A percentile compares a stretch with the other conserved stretches of the same genome.
phyloP scores from a whole-genome alignment of 2,113 vertebrate genomes.

The Eretmodus cyanostictus region DNA sequence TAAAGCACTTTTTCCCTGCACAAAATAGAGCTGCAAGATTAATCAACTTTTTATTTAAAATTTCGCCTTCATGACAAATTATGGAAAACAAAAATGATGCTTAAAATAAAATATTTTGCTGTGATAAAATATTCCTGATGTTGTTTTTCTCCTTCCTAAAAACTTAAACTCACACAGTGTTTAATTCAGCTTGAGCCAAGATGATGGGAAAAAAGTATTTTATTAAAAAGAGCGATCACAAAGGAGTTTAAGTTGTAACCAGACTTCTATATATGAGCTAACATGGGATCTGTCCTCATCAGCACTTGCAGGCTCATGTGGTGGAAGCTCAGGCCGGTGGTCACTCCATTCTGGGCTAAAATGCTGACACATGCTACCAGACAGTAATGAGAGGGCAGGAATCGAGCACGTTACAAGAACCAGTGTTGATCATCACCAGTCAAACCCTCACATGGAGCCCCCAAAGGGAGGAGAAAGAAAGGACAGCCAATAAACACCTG shows the following conservation, averaged over 20 bases:
- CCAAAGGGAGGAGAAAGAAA: not conserved
- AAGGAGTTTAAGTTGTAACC: not conserved
- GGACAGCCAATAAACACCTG: not conserved
- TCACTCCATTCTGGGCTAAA: not conserved
- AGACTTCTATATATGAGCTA: not conserved
- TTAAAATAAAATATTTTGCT: not conserved
- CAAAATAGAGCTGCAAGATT: not conserved
- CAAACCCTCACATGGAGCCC: not conserved
- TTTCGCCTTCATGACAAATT: not conserved
- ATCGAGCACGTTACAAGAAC: not conserved
- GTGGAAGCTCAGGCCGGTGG: not conserved
- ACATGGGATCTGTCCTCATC: not conserved
- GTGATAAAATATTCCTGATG: not conserved
- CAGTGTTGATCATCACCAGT: not conserved
- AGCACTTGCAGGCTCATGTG: not conserved
- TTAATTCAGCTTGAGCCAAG: not conserved
- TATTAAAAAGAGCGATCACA: not conserved
- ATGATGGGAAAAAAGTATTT: not conserved
- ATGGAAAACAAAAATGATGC: not conserved
- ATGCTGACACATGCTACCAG: not conserved
- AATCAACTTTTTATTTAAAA: not conserved
- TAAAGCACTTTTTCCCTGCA: not conserved
- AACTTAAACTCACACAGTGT: not conserved
- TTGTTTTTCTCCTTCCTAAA: not conserved
- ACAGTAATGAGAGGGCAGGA: not conserved